Conservation (phyloP, 1,140 invertebrate species). For the Plodia interpunctella region DNA sequence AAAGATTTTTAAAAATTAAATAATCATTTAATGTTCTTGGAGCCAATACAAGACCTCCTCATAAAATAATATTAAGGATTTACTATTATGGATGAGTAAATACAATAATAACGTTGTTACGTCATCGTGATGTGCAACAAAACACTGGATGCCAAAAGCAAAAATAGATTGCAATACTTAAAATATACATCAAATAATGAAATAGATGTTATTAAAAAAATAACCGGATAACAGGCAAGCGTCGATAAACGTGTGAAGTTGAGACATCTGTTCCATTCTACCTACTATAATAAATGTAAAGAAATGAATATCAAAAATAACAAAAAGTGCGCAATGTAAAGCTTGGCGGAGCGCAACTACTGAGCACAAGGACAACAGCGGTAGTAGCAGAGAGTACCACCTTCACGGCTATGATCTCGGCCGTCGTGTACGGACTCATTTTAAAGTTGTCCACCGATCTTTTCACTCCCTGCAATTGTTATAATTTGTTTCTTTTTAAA, state of each 20-base stretch:
- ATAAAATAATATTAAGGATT: too few relatives aligned
- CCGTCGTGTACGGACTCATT: conserved; percentile 83
- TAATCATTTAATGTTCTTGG: too few relatives aligned
- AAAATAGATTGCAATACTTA: background rate
- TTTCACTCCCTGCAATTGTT: conserved; percentile 86
- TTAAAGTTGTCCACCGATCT: conserved; percentile 85
- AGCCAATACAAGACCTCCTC: too few relatives aligned
- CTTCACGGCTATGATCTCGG: conserved; percentile 97
- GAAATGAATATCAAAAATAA: background rate
- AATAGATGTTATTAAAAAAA: background rate
- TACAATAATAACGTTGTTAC: background rate
- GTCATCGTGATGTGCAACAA: background rate
- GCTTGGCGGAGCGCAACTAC: background rate
- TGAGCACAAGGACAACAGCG: background rate
- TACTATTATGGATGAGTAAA: too few relatives aligned
- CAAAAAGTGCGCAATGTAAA: background rate
- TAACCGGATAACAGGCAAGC: too few relatives aligned
- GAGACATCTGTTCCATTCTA: background rate
- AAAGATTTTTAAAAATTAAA: too few relatives aligned
- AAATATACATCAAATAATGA: background rate
- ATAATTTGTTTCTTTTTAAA: conserved; percentile 13
- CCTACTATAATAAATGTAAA: background rate
- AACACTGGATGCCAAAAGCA: background rate
- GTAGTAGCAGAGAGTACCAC: conserved; percentile 78
- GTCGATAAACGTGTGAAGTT: too few relatives aligned